phyloP scores from a whole-genome alignment of 1,140 invertebrate genomes.

The Laupala kohalensis region DNA sequence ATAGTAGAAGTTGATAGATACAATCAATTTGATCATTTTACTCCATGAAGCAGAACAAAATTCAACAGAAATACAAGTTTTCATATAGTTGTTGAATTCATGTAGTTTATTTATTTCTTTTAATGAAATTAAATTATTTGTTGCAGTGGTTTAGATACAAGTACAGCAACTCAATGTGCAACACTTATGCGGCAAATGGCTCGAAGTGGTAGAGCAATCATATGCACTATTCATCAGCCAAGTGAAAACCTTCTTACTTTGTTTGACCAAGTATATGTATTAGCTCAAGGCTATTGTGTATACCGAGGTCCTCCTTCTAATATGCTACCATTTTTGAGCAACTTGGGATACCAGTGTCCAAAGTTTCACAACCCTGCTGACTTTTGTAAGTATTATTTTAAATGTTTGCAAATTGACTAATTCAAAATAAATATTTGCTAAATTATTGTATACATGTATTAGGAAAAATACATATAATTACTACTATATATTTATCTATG shows the following conservation, averaged over 20 bases:
- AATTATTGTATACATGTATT: too few relatives aligned
- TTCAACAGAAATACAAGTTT: too few relatives aligned
- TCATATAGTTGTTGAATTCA: too few relatives aligned
- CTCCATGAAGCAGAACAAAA: too few relatives aligned
- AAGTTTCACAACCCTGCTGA: constrained; percentile 24
- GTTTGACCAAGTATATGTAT: constrained; percentile 53
- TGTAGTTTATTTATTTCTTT: too few relatives aligned
- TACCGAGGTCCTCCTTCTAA: constrained; percentile 36
- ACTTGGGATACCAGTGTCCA: constrained; percentile 19
- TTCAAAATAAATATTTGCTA: too few relatives aligned
- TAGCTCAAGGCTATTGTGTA: constrained; percentile 42
- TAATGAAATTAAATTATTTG: too few relatives aligned
- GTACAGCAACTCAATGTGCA: constrained; percentile 53
- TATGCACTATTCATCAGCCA: constrained; percentile 77
- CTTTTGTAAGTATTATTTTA: constrained; percentile 21
- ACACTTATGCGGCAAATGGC: constrained; percentile 40
- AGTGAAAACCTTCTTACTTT: constrained; percentile 59
- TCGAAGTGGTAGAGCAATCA: constrained; percentile 53
- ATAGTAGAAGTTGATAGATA: too few relatives aligned
- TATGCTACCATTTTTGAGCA: constrained; percentile 34
- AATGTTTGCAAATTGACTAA: too few relatives aligned
- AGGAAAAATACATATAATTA: too few relatives aligned
- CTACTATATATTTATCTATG: too few relatives aligned
- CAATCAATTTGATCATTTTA: too few relatives aligned
- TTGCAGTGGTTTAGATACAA: constrained; percentile 58